Evolutionary conservation across 2,113 vertebrate species (phyloP), one percentile per base, ranked within the genome.

Genomic region (Oncorhynchus nerka): DNA sequence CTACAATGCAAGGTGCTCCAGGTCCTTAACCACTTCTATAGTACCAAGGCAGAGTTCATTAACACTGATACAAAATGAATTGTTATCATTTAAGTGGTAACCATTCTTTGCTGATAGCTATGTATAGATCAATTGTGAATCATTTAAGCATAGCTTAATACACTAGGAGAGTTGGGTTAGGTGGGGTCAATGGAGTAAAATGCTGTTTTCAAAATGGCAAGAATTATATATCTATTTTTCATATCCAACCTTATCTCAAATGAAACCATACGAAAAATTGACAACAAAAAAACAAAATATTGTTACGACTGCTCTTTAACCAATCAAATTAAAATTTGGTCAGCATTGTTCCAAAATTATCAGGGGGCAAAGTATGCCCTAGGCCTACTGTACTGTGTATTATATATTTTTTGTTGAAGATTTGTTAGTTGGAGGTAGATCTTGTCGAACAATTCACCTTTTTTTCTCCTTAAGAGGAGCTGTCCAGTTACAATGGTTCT

Each of bases 21-120:
- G 55, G 66, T 30, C 30, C 79, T 80, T 79, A 55, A 32, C 48
- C 28, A 32, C 22, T 30, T 81, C 71, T 74, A 65, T 78, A 72
- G 68, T 49, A 79, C 74, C 61, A 74, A 70, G 62, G 49, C 20
- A 39, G 62, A 69, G 68, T 83, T 73, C 62, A 74, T 83, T 74
- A 83, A 77, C 68, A 74, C 73, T 66, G 64, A 83, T 79, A 68
- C 67, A 71, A 75, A 81, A 79, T 70, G 57, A 78, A 79, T 70
- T 71, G 67, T 65, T 80, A 83, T 83, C 81, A 79, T 77, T 77
- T 83, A 75, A 76, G 74, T 81, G 73, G 49, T 51, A 75, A 59
- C 22, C 65, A 30, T 76, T 69, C 67, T 32, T 69, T 57, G 51
- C 39, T 61, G 68, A 69, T 76, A 66, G 70, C 62, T 28, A 77